Conservation (phyloP, 2,888 invertebrate genomes). For the Crepidodera aurea region DNA sequence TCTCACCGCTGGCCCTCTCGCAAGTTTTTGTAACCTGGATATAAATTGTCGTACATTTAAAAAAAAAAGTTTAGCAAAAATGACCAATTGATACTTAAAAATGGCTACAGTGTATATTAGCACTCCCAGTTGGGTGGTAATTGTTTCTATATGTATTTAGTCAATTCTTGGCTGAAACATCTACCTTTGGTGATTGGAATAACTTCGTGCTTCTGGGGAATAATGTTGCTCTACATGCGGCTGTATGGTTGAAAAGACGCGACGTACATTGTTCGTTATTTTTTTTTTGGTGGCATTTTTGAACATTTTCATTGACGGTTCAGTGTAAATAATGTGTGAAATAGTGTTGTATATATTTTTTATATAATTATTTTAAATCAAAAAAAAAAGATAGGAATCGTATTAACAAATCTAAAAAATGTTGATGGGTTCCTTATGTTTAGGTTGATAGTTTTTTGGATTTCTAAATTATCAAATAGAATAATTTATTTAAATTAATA, state of each 20-base stretch:
- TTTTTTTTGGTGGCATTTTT: constrained; percentile 36
- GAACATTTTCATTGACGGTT: constrained; percentile 33
- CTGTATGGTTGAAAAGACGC: constrained; percentile 64
- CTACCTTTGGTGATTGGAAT: constrained; percentile 87
- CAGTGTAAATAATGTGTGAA: constrained; percentile 39
- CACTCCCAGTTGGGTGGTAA: constrained; percentile 61
- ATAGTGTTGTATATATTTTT: constrained; percentile 39
- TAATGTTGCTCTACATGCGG: constrained; percentile 77
- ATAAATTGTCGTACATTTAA: too few relatives aligned
- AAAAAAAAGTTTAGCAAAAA: constrained; percentile 5
- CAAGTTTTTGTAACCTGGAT: too few relatives aligned
- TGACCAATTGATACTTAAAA: constrained; percentile 19
- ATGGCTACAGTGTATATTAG: constrained; percentile 60
- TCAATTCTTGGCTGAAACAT: constrained; percentile 70
- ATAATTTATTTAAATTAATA: too few relatives aligned
- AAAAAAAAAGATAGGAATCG: constrained; percentile 12
- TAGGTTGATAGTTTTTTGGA: neutral
- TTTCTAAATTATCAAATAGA: too few relatives aligned
- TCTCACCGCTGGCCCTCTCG: too few relatives aligned
- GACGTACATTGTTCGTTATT: constrained; percentile 5
- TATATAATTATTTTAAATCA: constrained; percentile 22
- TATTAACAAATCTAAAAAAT: constrained; percentile 41
- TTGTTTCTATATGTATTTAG: constrained; percentile 59
- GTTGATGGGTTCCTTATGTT: constrained; percentile 2
- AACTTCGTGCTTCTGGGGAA: constrained; percentile 89